phyloP scores from a whole-genome alignment of 2,797 vertebrate species.

The Hoplostethus atlanticus region DNA sequence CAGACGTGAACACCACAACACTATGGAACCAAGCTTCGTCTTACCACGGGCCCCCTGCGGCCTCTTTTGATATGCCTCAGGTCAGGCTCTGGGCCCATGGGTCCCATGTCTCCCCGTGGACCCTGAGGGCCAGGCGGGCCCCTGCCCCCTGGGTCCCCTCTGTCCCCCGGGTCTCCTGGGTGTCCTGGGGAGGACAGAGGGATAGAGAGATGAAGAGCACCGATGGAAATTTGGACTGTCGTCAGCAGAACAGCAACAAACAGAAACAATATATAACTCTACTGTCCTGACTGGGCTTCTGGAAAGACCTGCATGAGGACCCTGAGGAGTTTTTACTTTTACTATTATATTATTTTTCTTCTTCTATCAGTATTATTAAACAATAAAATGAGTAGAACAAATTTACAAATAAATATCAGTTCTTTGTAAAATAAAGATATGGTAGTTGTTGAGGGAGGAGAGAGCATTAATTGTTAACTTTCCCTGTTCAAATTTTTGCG shows the following conservation, averaged over 20 bases:
- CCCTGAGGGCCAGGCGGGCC: constrained; percentile 79
- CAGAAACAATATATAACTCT: no score
- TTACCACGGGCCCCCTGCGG: constrained; percentile 85
- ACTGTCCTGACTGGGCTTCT: no score
- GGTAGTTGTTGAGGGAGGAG: no score
- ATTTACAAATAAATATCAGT: no score
- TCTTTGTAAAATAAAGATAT: no score
- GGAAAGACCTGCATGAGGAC: no score
- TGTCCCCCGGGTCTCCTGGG: constrained; percentile 80
- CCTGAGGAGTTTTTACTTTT: no score
- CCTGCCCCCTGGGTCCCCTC: constrained; percentile 74
- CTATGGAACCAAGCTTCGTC: constrained; percentile 9
- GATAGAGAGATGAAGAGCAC: neutral
- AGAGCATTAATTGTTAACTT: neutral
- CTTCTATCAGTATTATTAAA: no score
- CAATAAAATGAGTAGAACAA: no score
- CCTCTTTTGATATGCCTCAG: constrained; percentile 83
- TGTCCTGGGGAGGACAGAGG: constrained; percentile 66
- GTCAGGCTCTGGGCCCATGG: constrained; percentile 83
- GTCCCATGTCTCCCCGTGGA: constrained; percentile 86
- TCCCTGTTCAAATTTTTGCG: neutral
- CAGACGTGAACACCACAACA: neutral
- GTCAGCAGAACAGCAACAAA: neutral
- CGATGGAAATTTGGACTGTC: neutral
- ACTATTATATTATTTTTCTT: no score